These are phyloP conservation scores for Melanchra persicariae DNA, from an alignment of 2,888 invertebrate genomes.

Conservation along the genomic window DNA sequence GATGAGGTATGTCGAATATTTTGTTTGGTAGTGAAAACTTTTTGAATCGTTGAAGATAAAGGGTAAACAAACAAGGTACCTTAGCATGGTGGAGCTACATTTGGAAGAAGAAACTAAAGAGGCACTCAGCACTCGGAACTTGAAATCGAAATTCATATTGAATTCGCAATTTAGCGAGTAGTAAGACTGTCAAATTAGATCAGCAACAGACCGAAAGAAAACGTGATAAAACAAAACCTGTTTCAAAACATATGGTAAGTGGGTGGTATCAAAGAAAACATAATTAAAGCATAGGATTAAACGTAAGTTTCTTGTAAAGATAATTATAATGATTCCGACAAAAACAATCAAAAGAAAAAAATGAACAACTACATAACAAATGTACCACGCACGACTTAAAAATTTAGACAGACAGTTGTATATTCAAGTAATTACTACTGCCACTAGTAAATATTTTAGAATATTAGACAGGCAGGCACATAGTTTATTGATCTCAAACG, in stretches of 20 bases:
- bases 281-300: slow-evolving; percentile 24
- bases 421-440: slow-evolving; percentile 55
- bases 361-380: slow-evolving; percentile 25
- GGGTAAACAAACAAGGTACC: background rate
- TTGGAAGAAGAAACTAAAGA: background rate
- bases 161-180: slow-evolving; percentile 5
- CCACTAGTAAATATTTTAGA: slow-evolving; percentile 35
- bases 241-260: slow-evolving; percentile 21
- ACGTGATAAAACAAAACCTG: slow-evolving; percentile 13
- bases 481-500: slow-evolving; percentile 58
- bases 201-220: slow-evolving; percentile 22
- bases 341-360: slow-evolving; percentile 41
- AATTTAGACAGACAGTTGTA: slow-evolving; percentile 54
- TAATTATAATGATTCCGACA: slow-evolving; percentile 35
- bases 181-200: slow-evolving; percentile 11
- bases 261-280: slow-evolving; percentile 36
- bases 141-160: background rate
- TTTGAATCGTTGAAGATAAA: background rate
- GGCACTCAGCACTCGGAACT: background rate
- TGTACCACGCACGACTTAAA: slow-evolving; percentile 44
- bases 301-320: slow-evolving; percentile 47
- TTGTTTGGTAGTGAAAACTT: background rate
- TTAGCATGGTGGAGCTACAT: too few relatives aligned
- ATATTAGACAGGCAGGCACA: slow-evolving; percentile 23
- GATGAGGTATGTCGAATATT: slow-evolving; percentile 45